phyloP scores from a whole-genome alignment of 2,888 invertebrate species.

The Erebia aethiops region DNA sequence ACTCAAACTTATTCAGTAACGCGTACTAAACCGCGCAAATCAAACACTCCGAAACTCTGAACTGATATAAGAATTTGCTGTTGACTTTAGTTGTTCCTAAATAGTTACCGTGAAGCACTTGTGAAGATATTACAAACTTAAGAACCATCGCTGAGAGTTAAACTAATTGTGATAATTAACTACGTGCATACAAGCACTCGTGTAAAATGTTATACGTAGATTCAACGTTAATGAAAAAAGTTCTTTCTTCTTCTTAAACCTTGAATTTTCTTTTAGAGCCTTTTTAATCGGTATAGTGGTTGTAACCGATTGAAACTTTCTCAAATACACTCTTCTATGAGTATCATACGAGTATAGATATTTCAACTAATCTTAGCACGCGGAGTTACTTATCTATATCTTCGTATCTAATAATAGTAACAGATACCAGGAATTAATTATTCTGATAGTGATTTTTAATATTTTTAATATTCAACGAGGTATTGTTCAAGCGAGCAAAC shows the following conservation, averaged over 20 bases:
- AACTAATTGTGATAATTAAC: conserved; percentile 25
- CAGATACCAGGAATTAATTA: too few relatives aligned
- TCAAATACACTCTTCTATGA: too few relatives aligned
- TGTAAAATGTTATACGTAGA: background rate
- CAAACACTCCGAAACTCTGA: conserved; percentile 30
- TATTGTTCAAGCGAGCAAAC: too few relatives aligned
- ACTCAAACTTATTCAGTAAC: background rate
- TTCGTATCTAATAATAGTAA: too few relatives aligned
- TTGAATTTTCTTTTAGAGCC: too few relatives aligned
- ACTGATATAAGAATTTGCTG: conserved; percentile 36
- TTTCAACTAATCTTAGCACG: too few relatives aligned
- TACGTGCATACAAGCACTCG: conserved; percentile 5
- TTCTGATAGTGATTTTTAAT: too few relatives aligned
- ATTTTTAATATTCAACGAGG: too few relatives aligned
- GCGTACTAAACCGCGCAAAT: conserved; percentile 26
- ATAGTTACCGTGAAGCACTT: conserved; percentile 35
- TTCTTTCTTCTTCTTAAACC: background rate
- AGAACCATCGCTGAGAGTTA: conserved; percentile 27
- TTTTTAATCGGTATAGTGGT: too few relatives aligned
- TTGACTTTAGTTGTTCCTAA: conserved; percentile 32
- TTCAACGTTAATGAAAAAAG: background rate
- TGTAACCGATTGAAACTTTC: too few relatives aligned
- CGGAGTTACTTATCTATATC: too few relatives aligned
- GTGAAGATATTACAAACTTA: conserved; percentile 32
- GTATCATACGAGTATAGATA: too few relatives aligned